A percentile compares a stretch with the other conserved stretches of the same genome.
Evolutionary conservation across 2,888 invertebrate species (phyloP).

Genomic region (Xylocampa areola): DNA sequence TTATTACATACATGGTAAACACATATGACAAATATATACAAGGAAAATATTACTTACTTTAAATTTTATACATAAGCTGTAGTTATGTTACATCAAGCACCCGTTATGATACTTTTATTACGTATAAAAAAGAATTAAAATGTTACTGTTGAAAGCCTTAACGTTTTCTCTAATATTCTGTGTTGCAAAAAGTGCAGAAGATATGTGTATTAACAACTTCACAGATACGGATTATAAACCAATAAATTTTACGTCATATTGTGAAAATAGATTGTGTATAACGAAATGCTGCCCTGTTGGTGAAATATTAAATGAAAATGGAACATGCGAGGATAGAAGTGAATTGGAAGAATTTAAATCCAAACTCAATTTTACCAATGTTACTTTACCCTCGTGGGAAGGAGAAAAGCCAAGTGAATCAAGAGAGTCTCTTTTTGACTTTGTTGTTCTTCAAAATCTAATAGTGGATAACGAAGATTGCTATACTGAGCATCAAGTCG

Average conservation of each 20-base stretch:
- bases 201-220: conserved; percentile 12
- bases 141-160: conserved; percentile 2
- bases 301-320: conserved; percentile 5
- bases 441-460: conserved; percentile 19
- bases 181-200: conserved; percentile 23
- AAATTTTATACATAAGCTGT: no score
- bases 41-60: no score
- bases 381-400: conserved; percentile 23
- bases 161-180: conserved; percentile 13
- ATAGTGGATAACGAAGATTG: conserved; percentile 1
- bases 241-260: conserved; percentile 10
- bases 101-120: background rate
- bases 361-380: conserved; percentile 9
- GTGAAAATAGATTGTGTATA: conserved; percentile 15
- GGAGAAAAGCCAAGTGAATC: background rate
- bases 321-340: background rate
- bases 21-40: no score
- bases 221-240: background rate
- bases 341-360: background rate
- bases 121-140: background rate
- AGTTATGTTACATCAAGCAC: no score
- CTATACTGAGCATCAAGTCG: background rate
- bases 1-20: no score
- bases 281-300: conserved; percentile 18
- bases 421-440: background rate